These are phyloP conservation scores for Rhimphoctona megacephalus DNA, from an alignment of 2,888 invertebrate genomes.

Conservation along the genomic window DNA sequence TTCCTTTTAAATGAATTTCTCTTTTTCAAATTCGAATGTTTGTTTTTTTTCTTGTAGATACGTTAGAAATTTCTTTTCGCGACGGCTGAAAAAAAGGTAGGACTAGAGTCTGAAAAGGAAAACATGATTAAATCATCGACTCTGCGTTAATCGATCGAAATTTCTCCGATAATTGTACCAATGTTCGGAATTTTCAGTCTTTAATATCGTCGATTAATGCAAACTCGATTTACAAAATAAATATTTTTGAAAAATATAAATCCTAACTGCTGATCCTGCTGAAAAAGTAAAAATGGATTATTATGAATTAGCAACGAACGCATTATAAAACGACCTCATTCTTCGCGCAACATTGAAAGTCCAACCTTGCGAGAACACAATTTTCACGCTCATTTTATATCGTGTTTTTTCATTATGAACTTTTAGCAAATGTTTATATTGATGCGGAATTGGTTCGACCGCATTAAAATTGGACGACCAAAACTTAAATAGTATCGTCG, in stretches of 20 bases:
- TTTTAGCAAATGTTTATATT: background rate
- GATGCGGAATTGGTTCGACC: background rate
- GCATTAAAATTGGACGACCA: constrained; percentile 57
- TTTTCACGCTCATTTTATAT: constrained; percentile 1
- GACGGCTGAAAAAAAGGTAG: constrained; percentile 73
- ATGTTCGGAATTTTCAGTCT: constrained; percentile 13
- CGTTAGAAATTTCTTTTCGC: constrained; percentile 16
- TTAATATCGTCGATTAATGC: constrained; percentile 73
- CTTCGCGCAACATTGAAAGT: constrained; percentile 39
- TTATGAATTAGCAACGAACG: constrained; percentile 32
- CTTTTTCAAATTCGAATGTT: constrained; percentile 58
- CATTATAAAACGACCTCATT: constrained; percentile 11
- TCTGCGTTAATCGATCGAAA: constrained; percentile 62
- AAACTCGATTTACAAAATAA: constrained; percentile 75
- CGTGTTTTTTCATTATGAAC: background rate
- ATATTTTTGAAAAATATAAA: constrained; percentile 25
- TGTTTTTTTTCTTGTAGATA: constrained; percentile 35
- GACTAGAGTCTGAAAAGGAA: background rate
- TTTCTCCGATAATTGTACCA: background rate
- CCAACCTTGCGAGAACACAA: constrained; percentile 41
- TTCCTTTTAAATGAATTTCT: constrained; percentile 73
- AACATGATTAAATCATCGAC: constrained; percentile 76
- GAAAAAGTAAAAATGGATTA: constrained; percentile 75
- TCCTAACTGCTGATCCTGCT: constrained; percentile 79
- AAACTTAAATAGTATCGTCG: constrained; percentile 11